Evolutionary conservation across 2,113 vertebrate species (phyloP).

Genomic region (Hydrochoerus hydrochaeris): DNA sequence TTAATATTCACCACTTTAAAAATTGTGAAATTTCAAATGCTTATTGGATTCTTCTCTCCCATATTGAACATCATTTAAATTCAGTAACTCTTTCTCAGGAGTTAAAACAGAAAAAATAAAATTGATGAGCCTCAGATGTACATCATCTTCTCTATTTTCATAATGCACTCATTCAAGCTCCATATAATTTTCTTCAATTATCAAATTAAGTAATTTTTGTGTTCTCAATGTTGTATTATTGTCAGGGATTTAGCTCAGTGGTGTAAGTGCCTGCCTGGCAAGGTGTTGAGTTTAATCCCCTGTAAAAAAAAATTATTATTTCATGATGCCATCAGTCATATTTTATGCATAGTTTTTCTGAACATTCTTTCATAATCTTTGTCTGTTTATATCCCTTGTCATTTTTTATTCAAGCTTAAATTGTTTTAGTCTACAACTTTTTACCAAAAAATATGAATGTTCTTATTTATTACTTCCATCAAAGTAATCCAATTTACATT

Average conservation of each 20-base stretch:
- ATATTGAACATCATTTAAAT: not conserved
- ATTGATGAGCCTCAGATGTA: not conserved
- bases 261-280: too few relatives aligned
- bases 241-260: too few relatives aligned
- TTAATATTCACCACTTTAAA: not conserved
- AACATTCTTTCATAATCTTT: not conserved
- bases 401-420: not conserved
- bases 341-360: not conserved
- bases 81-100: not conserved
- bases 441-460: not conserved
- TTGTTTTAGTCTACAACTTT: not conserved
- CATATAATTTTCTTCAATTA: not conserved
- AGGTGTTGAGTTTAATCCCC: too few relatives aligned
- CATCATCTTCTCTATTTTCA: not conserved
- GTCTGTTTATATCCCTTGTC: not conserved
- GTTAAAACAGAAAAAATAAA: not conserved
- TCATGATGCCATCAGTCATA: not conserved
- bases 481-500: not conserved
- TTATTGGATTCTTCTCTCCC: not conserved
- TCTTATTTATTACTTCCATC: not conserved
- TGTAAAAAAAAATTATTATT: not conserved
- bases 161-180: not conserved
- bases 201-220: not conserved
- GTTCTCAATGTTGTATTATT: not conserved
- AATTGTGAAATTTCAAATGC: not conserved